Percentiles rank a stretch among this genome's conserved stretches.
Evolutionary conservation across 2,888 invertebrate genomes (phyloP).

Genomic region (Matsumyia berberina): DNA sequence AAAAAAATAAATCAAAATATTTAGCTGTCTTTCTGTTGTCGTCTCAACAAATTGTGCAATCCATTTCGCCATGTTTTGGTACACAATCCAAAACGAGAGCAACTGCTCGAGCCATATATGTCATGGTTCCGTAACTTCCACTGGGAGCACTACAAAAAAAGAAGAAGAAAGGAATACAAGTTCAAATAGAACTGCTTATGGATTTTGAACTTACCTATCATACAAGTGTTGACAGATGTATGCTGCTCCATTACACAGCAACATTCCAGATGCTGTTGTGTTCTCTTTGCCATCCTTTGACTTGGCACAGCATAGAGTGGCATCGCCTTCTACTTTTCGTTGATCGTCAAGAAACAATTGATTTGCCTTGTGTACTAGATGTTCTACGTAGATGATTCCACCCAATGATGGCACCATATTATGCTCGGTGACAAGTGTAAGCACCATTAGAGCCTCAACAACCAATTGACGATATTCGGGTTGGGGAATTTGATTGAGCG

Average conservation of each 20-base stretch:
- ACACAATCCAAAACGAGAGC: constrained; percentile 90
- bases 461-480: constrained; percentile 98
- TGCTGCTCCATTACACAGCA: constrained; percentile 96
- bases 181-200: not conserved
- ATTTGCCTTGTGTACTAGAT: constrained; percentile 97
- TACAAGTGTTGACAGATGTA: constrained; percentile 98
- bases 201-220: constrained; percentile 86
- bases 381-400: constrained; percentile 94
- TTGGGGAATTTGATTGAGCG: constrained; percentile 97
- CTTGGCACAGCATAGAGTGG: constrained; percentile 96
- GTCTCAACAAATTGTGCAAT: constrained; percentile 90
- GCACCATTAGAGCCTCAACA: constrained; percentile 98
- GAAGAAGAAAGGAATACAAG: not conserved
- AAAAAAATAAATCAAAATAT: not conserved
- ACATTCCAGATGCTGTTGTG: constrained; percentile 87
- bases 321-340: constrained; percentile 95
- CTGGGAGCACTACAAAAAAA: constrained; percentile 93
- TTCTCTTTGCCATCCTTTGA: constrained; percentile 86
- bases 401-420: constrained; percentile 91
- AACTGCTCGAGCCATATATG: constrained; percentile 95
- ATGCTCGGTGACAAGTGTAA: constrained; percentile 95
- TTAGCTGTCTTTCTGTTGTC: constrained; percentile 3
- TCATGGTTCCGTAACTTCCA: constrained; percentile 98
- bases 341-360: constrained; percentile 97
- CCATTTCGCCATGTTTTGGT: constrained; percentile 91